Conservation (phyloP, 2,797 vertebrate species). For the Muraenolepis orangiensis region DNA sequence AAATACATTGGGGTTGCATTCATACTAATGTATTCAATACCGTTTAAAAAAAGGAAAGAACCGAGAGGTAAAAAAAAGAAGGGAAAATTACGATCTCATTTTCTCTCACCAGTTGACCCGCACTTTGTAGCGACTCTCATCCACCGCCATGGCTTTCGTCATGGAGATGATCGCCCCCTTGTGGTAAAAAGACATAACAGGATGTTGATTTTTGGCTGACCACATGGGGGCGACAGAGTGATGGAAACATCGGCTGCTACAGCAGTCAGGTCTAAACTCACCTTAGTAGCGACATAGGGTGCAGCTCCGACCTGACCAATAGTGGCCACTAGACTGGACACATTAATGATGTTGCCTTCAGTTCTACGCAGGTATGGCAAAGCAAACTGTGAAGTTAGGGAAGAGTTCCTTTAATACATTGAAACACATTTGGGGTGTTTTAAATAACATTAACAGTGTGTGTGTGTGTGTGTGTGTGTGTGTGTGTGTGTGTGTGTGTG, state of each 20-base stretch:
- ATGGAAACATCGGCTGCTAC: background rate
- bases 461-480: background rate
- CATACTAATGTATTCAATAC: background rate
- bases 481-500: background rate
- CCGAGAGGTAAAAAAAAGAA: background rate
- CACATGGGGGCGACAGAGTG: background rate
- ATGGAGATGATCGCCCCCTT: constrained; percentile 81
- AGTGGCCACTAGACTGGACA: constrained; percentile 76
- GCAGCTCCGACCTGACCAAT: constrained; percentile 76
- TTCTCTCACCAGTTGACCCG: constrained; percentile 80
- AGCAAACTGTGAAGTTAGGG: constrained; percentile 61
- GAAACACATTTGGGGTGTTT: too few species aligned
- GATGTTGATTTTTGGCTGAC: background rate
- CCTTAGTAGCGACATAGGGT: constrained; percentile 84
- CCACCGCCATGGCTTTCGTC: constrained; percentile 86
- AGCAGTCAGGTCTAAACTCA: constrained; percentile 39
- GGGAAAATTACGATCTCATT: background rate
- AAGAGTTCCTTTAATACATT: background rate
- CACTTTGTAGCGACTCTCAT: constrained; percentile 77
- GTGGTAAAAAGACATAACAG: constrained; percentile 41
- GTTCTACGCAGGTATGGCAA: constrained; percentile 73
- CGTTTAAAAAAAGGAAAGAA: background rate
- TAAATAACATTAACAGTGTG: too few species aligned
- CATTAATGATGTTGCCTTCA: constrained; percentile 79
- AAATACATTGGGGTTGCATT: background rate